Base-by-base conservation (phyloP, 1,140 invertebrate genomes). In the Patella vulgata region DNA sequence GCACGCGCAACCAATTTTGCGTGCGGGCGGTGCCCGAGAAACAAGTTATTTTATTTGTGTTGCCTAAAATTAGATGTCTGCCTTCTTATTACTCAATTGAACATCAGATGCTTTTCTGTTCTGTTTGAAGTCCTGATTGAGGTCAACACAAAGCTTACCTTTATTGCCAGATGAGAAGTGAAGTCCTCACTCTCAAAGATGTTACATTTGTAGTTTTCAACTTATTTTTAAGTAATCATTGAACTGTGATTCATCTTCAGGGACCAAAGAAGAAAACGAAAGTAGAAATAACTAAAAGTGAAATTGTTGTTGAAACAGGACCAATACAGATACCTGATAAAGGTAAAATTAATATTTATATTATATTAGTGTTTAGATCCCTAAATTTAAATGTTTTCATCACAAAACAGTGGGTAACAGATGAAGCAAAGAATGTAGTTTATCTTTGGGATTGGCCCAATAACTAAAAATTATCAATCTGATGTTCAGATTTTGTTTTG, bases 271-370 rank as follows among this genome's bases (percentile, higher is more conserved):
- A n/a, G n/a, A n/a, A n/a, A n/a, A n/a, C n/a, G n/a, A n/a, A n/a
- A n/a, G n/a, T n/a, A n/a, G n/a, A n/a, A n/a, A n/a, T n/a, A n/a
- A n/a, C n/a, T n/a, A n/a, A n/a, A n/a, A n/a, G n/a, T n/a, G n/a
- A n/a, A n/a, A n/a, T n/a, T n/a, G n/a, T n/a, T n/a, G 58, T 73
- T 12, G 73, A 75, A 44, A 63, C 36, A 39, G 70, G 73, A 14
- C 73, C 73, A 12, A 62, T 75, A 14, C 66, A 73, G 19, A 70
- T 64, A 47, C 54, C 39, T 28, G 31, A 28, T 9, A 53, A 54
- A 56, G 51, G 57, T 68, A 12, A 52, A 33, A n/a, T 9, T 27
- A 28, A 30, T 11, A 47, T n/a, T 21, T 40, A 6, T 12, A 27
- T 0, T 40, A 21, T 1, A 33, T 9, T 8, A 19, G n/a, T 19